Evolutionary conservation across 2,797 vertebrate species (phyloP), one percentile per base, ranked within the genome.

Genomic region (Myotis vivesi): DNA sequence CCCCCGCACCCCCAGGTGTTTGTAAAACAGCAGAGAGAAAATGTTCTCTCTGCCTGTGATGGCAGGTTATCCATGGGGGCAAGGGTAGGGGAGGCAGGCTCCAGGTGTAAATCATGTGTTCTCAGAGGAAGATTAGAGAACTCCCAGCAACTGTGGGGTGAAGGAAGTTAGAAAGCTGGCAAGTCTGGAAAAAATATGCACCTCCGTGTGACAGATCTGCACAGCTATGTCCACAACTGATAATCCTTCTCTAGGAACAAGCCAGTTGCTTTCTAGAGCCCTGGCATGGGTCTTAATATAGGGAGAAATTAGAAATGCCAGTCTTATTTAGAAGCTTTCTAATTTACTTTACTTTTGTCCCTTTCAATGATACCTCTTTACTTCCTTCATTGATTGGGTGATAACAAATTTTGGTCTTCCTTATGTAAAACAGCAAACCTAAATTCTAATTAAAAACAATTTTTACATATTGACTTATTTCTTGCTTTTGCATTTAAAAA

Each of bases 151-250:
- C 86, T 89, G 49, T 59, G 36, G 82, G 71, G 41, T 68, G 64
- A 96, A 51, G 7, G 76, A 96, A 59, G 75, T 91, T 93, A 95
- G 87, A 83, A 89, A 69, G 69, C 46, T 96, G 93, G 93, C 76
- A 94, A 82, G 83, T 41, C 46, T 87, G 69, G 87, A 51, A 28
- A 77, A 28, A 6, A 87, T 64, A 62, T 25, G 59, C 36, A 49
- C 44, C 41, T 46, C 62, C 72, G 19, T 89, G 25, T 83, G 91
- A 90, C 86, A 96, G 90, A 57, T 87, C 71, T 82, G 62, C 76
- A 87, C 95, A 95, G 86, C 90, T 89, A 95, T 96, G 92, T 97
- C 89, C 69, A 95, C 92, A 68, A 96, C 36, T 22, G 17, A 87
- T 94, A 97, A 96, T 97, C 91, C 88, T 92, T 72, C 95, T 55